Base-by-base conservation (phyloP, 1,140 invertebrate genomes). In the Trypoxylus dichotomus region DNA sequence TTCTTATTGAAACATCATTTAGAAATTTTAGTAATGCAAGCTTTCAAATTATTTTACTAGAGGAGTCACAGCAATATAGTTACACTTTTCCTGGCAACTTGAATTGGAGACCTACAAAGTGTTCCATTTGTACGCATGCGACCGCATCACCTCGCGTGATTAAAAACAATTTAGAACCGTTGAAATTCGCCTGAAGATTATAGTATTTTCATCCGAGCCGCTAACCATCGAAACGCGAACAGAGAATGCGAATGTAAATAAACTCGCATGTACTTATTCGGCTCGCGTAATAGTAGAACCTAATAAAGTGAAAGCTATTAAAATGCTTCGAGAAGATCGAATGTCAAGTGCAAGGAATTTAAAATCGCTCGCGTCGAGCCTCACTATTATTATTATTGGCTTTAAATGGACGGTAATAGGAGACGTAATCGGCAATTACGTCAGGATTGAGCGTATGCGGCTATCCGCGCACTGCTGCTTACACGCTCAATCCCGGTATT, bases 261-360 rank as follows among this genome's bases (percentile, higher is more conserved):
- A 19, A 54, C 47, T n/a, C 47, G 19, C 19, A 54, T 54, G 47
- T 54, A 54, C 15, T 54, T 54, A 54, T 19, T 54, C 47, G 47
- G 47, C 47, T 37, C 32, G 47, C 24, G 60, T 68, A 68, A 68
- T 29, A 68, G 60, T 24, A 68, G 60, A 68, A 27, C 60, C 60
- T 68, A 68, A 68, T 68, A 68, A 68, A 68, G 60, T 68, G 60
- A 68, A 68, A 68, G 60, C 60, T 68, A 68, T 68, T 68, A 68
- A 68, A 68, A 68, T 68, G 15, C 60, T 25, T 24, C 6, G 25
- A 68, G 60, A 68, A 68, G 60, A 68, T 68, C 60, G 60, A 68
- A 68, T 68, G 60, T 68, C 60, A 68, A 68, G 60, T 68, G 60
- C 60, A 68, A 29, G 60, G 60, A 68, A 68, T 68, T 68, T 24